Evolutionary conservation across 2,888 invertebrate genomes (phyloP), one percentile per base, ranked within the genome.

Genomic region (Drosophila percnosoma): DNA sequence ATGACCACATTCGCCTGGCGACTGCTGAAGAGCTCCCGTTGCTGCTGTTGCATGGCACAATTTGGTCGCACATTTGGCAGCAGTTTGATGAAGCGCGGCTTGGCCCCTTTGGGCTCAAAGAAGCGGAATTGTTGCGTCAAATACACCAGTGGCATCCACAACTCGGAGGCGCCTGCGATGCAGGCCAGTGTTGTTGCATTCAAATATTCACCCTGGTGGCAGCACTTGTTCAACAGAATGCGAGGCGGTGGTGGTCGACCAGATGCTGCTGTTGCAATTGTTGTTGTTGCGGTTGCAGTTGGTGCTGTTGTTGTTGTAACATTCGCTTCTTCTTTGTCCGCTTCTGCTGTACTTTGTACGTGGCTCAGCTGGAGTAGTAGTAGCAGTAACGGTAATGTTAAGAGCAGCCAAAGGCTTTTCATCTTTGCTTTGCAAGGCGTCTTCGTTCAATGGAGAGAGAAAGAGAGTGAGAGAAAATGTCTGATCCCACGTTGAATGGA

Each of bases 81-180:
- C 48, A 94, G 92, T 11, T 90, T 92, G 79, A 94, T 93, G 73
- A 93, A 93, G 33, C 91, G 89, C 0, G 94, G 94, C 53, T 93
- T 89, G 36, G 78, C 83, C 27, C 92, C 94, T 64, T 57, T 87
- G 67, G 63, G 93, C 18, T 91, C 87, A 62, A 94, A 92, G 82
- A 94, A 93, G 0, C 78, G 84, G 24, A 91, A 90, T 21, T 92
- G 92, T 27, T 91, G 91, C 4, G 94, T 94, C 38, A 95, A 94
- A 89, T 94, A 96, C 45, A 96, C 94, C 3, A 93, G 91, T 8
- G 96, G 95, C 48, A 94, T 92, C 95, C 95, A 96, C 4, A 90
- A 75, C 60, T 92, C 89, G 4, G 92, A 90, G 18, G 92, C 89
- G 8, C 92, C 93, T 24, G 91, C 84, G 5, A 90, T 85, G 78